phyloP scores from a whole-genome alignment of 2,113 vertebrate species.

The Dipodomys spectabilis region DNA sequence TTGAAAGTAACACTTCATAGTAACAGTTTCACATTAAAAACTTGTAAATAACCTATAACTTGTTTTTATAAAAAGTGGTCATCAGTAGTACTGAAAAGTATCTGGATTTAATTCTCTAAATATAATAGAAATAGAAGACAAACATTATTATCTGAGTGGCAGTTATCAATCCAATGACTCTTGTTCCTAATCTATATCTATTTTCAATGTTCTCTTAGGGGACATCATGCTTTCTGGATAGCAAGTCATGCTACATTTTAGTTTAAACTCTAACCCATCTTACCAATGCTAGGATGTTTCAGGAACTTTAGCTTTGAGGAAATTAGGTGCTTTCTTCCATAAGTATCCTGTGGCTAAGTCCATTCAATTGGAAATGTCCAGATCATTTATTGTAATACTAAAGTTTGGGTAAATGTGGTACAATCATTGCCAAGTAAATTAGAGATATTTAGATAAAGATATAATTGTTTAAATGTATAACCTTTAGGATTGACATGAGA shows the following conservation, averaged over 20 bases:
- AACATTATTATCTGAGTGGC: not conserved
- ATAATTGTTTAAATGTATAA: not conserved
- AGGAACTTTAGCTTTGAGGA: not conserved
- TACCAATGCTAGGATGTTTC: not conserved
- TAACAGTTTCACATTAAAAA: not conserved
- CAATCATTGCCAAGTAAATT: not conserved
- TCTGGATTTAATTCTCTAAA: constrained; percentile 1
- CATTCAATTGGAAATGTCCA: not conserved
- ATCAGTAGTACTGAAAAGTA: not conserved
- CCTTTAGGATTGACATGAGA: not conserved
- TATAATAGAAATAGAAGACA: not conserved
- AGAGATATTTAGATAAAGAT: not conserved
- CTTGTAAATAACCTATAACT: not conserved
- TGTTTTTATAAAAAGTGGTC: not conserved
- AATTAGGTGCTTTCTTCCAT: not conserved
- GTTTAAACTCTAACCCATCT: not conserved
- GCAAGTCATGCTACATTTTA: not conserved
- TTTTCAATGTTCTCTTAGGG: not conserved
- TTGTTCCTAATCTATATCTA: not conserved
- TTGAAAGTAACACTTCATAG: not conserved
- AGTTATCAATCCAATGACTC: not conserved
- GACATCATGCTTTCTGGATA: not conserved
- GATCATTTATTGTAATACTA: constrained; percentile 1
- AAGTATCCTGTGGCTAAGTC: not conserved
- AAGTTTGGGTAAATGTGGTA: not conserved